Percentiles rank a stretch among this genome's conserved stretches.
Conservation (phyloP, 1,140 invertebrate species). For the Plodia interpunctella region DNA sequence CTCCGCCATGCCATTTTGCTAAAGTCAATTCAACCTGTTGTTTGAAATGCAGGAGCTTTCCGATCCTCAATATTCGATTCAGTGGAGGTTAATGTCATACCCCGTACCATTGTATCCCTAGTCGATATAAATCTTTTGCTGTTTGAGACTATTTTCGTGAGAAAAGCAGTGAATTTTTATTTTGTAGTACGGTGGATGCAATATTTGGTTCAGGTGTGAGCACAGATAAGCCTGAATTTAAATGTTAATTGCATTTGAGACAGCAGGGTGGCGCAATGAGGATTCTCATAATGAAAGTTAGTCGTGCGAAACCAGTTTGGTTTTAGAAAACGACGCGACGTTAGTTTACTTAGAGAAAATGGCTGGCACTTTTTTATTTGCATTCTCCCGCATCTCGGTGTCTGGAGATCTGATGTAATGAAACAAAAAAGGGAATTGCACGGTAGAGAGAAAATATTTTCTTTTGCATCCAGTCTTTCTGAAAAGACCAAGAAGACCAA, state of each 20-base stretch:
- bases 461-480: not conserved
- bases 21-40: constrained; percentile 19
- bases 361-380: constrained; percentile 2
- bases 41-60: constrained; percentile 20
- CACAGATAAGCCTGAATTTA: not conserved
- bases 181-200: constrained; percentile 5
- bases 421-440: not conserved
- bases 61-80: constrained; percentile 20
- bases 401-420: constrained; percentile 3
- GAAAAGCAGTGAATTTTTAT: not conserved
- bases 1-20: constrained; percentile 6
- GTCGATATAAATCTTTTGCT: not conserved
- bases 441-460: not conserved
- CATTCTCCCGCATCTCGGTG: not conserved
- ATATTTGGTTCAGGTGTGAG: not conserved
- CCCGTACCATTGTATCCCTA: constrained; percentile 9
- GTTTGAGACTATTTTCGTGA: not conserved
- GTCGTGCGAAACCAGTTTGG: not conserved
- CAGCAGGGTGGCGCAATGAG: not conserved
- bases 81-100: constrained; percentile 10
- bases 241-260: constrained; percentile 8
- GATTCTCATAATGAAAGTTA: constrained; percentile 7
- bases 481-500: too few relatives aligned
- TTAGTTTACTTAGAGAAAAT: constrained; percentile 7
- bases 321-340: constrained; percentile 6